Conservation (phyloP, 2,113 vertebrate genomes). For the Synchiropus splendidus region DNA sequence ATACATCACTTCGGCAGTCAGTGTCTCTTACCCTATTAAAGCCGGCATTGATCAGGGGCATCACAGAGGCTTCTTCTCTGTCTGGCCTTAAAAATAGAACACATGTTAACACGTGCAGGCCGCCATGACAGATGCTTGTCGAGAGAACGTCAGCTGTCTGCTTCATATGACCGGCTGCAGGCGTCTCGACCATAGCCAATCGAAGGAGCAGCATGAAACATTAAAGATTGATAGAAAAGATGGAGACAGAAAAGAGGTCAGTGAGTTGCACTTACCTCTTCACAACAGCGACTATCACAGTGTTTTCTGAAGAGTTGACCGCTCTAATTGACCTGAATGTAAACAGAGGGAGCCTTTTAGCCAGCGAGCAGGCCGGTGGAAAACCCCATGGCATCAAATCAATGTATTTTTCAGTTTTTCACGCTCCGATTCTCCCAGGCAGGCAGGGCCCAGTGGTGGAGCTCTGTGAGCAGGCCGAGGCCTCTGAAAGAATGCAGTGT, state of each 20-base stretch:
- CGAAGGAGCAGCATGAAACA: background rate
- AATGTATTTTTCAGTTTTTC: slow-evolving; percentile 55
- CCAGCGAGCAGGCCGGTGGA: slow-evolving; percentile 29
- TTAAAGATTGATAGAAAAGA: background rate
- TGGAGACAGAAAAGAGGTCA: slow-evolving; percentile 1
- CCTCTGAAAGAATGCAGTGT: slow-evolving; percentile 67
- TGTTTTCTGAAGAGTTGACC: slow-evolving; percentile 83
- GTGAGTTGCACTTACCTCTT: slow-evolving; percentile 70
- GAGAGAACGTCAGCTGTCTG: slow-evolving; percentile 13
- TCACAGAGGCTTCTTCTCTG: slow-evolving; percentile 84
- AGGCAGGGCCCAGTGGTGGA: slow-evolving; percentile 51
- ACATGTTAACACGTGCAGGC: slow-evolving; percentile 10
- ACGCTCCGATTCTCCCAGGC: slow-evolving; percentile 51
- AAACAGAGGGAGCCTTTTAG: slow-evolving; percentile 61
- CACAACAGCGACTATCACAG: slow-evolving; percentile 89
- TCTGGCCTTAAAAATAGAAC: slow-evolving; percentile 74
- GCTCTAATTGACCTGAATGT: slow-evolving; percentile 85
- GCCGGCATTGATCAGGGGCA: slow-evolving; percentile 88
- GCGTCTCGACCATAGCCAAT: background rate
- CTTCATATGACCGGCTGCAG: slow-evolving; percentile 9
- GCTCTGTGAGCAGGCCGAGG: slow-evolving; percentile 41
- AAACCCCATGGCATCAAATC: slow-evolving; percentile 53
- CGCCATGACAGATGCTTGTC: slow-evolving; percentile 15
- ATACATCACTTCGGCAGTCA: too few relatives aligned
- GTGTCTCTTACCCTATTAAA: slow-evolving; percentile 83